phyloP scores from a whole-genome alignment of 2,888 invertebrate species.

The Chrysodeixis includens region DNA sequence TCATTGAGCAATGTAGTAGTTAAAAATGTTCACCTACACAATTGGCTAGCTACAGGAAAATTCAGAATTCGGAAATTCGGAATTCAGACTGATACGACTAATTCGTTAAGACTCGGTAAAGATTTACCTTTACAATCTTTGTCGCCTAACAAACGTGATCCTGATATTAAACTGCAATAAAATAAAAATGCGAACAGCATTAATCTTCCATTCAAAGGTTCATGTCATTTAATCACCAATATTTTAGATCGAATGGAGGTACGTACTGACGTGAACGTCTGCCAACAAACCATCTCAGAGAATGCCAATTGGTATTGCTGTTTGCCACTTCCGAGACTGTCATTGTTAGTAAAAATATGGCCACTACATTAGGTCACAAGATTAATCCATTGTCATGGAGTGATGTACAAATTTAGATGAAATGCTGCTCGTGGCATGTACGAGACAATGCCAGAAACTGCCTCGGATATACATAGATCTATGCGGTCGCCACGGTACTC shows the following conservation, averaged over 20 bases:
- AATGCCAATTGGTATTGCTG: constrained; percentile 64
- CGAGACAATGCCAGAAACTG: constrained; percentile 46
- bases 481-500: constrained; percentile 13
- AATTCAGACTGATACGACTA: no score
- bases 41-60: no score
- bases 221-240: constrained; percentile 35
- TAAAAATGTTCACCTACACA: no score
- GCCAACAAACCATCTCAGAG: constrained; percentile 62
- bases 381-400: constrained; percentile 52
- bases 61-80: no score
- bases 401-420: constrained; percentile 50
- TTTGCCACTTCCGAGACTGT: constrained; percentile 58
- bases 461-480: constrained; percentile 9
- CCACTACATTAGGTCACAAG: constrained; percentile 51
- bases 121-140: not conserved
- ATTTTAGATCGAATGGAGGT: constrained; percentile 33
- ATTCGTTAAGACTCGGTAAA: no score
- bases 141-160: not conserved
- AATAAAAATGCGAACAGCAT: constrained; percentile 13
- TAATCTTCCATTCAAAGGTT: constrained; percentile 30
- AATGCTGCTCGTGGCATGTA: constrained; percentile 38
- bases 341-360: constrained; percentile 55
- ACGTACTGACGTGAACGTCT: constrained; percentile 37
- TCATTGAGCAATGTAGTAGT: constrained; percentile 10
- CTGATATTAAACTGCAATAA: constrained; percentile 7